Conservation (phyloP, 1,140 invertebrate genomes). For the Drosophila auraria region DNA sequence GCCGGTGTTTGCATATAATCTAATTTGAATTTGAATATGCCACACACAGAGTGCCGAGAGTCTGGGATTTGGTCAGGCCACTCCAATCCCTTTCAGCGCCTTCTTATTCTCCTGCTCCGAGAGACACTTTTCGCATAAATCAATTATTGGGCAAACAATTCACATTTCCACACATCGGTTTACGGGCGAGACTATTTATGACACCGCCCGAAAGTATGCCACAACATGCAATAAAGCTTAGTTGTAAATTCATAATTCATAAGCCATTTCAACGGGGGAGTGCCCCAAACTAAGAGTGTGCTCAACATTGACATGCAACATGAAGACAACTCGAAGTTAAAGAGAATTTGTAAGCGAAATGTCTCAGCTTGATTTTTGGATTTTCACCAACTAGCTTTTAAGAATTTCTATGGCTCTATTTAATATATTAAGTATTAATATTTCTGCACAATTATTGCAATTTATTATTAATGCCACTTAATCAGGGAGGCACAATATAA, state of each 20-base stretch:
- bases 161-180: conserved; percentile 36
- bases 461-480: conserved; percentile 1
- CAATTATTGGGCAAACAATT: conserved; percentile 55
- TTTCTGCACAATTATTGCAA: neutral
- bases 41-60: conserved; percentile 55
- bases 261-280: neutral
- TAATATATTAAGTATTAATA: neutral
- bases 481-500: neutral
- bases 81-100: neutral
- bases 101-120: neutral
- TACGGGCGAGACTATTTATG: conserved; percentile 26
- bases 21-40: conserved; percentile 80
- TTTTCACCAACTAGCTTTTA: neutral
- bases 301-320: neutral
- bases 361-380: neutral
- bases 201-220: conserved; percentile 61
- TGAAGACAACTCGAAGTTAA: conserved; percentile 3
- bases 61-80: neutral
- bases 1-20: conserved; percentile 70
- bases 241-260: conserved; percentile 36
- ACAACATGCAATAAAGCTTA: conserved; percentile 5
- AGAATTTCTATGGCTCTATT: neutral
- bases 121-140: conserved; percentile 61
- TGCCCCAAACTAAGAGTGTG: neutral
- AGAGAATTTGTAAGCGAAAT: neutral